Evolutionary conservation across 2,888 invertebrate species (phyloP), one percentile per base, ranked within the genome.

Genomic region (Yponomeuta sedellus): DNA sequence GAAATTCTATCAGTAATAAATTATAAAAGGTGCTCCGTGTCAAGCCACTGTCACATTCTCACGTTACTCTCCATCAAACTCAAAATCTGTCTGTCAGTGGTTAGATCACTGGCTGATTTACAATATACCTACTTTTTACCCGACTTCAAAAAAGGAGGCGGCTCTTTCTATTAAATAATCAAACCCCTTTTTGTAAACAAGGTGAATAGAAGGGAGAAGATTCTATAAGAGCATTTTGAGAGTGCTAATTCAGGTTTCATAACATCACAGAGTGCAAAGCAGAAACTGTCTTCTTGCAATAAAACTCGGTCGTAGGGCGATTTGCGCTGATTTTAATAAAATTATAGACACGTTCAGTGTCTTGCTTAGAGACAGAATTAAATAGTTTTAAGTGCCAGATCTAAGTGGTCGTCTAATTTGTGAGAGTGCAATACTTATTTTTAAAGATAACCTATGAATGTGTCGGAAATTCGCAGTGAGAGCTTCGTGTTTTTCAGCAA

Each of bases 321-420:
- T 84, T 84, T 73, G 70, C 75, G 88, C 85, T 88, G 86, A 88
- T 78, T 81, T 77, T 74, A 76, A 78, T 76, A 73, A 81, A 80
- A 79, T 73, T 72, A 71, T 70, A 78, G 75, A 75, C 77, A 78
- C 75, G 74, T 63, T 52, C 77, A 82, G 82, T 78, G 82, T 81
- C 78, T 78, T 73, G 78, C 79, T 74, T 78, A 73, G 79, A 75
- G 77, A 81, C 86, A 82, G 79, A 82, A 73, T 74, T 74, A 69
- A 74, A 72, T 73, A 73, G 71, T 28, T 11, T 19, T 63, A n/a
- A 63, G 25, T 61, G 56, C 25, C 28, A 64, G 64, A 11, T 20
- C n/a, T 28, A 19, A 25, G 64, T 57, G 64, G 64, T 64, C 25
- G 64, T 64, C 20, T 25, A 22, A 62, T 28, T 28, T 16, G 62